Percentiles rank a stretch among this genome's conserved stretches.
Conservation (phyloP, 2,113 vertebrate genomes). For the Phrynosoma blainvillii region DNA sequence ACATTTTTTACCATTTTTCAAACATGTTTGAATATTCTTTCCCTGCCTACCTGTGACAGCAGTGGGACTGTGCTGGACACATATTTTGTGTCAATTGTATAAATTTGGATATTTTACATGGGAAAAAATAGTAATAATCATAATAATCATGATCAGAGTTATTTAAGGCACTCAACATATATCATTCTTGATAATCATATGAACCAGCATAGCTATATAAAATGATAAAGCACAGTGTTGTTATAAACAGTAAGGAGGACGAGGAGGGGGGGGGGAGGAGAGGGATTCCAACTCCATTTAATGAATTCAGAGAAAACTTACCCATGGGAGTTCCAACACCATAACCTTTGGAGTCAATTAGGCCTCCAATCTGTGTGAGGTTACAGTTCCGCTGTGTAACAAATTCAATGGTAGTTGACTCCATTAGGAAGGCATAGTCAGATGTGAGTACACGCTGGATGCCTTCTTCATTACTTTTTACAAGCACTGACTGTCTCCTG, state of each 20-base stretch:
- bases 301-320: slow-evolving; percentile 77
- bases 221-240: slow-evolving; percentile 20
- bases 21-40: too few species aligned
- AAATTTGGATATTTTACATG: too few species aligned
- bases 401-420: slow-evolving; percentile 97
- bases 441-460: slow-evolving; percentile 96
- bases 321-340: slow-evolving; percentile 98
- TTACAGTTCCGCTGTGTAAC: slow-evolving; percentile 97
- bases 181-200: background rate
- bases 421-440: slow-evolving; percentile 98
- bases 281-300: slow-evolving; percentile 49
- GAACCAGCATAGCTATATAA: background rate
- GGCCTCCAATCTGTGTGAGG: slow-evolving; percentile 96
- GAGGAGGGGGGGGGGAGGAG: too few species aligned
- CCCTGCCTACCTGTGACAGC: too few species aligned
- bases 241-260: background rate
- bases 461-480: slow-evolving; percentile 96
- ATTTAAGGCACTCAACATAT: background rate
- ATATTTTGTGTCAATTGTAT: too few species aligned
- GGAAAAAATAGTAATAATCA: too few species aligned
- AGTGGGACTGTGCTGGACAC: too few species aligned
- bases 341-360: slow-evolving; percentile 97
- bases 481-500: slow-evolving; percentile 93
- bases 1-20: too few species aligned
- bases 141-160: background rate